Base-by-base conservation (phyloP, 2,113 vertebrate genomes). In the Orientallactaga bullata region DNA sequence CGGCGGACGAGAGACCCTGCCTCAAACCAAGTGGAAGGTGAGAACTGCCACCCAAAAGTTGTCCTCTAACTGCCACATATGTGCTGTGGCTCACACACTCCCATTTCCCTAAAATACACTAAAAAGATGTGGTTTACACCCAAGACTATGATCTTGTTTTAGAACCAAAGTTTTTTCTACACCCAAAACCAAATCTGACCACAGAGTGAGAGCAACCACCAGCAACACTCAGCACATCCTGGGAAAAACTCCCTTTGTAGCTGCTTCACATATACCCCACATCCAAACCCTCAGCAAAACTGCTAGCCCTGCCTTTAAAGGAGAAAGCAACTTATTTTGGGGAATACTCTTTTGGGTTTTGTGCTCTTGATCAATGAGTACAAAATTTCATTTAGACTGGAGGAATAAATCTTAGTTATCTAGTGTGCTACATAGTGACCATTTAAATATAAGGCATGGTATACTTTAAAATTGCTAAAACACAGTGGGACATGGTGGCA, bases 181-280 rank as follows among this genome's bases (percentile, higher is more conserved):
- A 37, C 30, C 18, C 3, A 77, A 30, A 35, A 85, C 71, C 69
- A 90, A 94, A 90, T 82, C 65, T 90, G 71, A 68, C n/a, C 47
- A 24, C n/a, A 68, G 71, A 93, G 60, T 32, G 47, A 89, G 39
- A 11, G 0, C 7, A 87, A 66, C 60, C 60, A 39, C 71, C 1
- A 12, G 84, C 37, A 42, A 83, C 13, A 16, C 55, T 55, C n/a
- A 7, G 66, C 58, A 47, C 42, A 35, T 73, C 47, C 37, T 65
- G 18, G 51, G 37, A 72, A 78, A 85, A 32, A 32, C 37, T 61
- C 51, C 72, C 30, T 3, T 24, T 61, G 21, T 23, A 37, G 68
- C 32, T 65, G 18, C 39, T 51, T 92, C 60, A 30, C 13, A 51
- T 1, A 16, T 1, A 16, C 42, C 13, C 39, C 9, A 28, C 30